A percentile compares a stretch with the other conserved stretches of the same genome.
Evolutionary conservation across 2,797 vertebrate species (phyloP).

Genomic region (Halcyon chelicuti): DNA sequence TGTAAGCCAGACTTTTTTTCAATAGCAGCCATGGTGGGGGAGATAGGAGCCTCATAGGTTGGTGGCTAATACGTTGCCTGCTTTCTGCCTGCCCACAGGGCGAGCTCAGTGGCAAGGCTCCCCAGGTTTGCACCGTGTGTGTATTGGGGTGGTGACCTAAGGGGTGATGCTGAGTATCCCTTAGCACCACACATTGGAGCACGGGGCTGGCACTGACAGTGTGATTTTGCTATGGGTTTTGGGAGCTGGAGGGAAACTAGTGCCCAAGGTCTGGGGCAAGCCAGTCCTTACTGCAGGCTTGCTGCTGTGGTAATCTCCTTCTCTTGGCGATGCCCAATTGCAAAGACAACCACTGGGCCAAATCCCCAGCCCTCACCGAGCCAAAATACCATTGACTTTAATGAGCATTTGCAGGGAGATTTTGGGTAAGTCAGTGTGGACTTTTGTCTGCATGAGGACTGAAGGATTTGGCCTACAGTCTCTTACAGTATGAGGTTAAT

Average conservation of each 20-base stretch:
- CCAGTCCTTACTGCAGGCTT: neutral
- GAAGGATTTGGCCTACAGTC: constrained; percentile 38
- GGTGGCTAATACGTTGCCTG: neutral
- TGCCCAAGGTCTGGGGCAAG: neutral
- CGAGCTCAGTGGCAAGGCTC: neutral
- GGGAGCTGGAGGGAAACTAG: neutral
- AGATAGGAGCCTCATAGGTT: neutral
- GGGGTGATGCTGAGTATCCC: neutral
- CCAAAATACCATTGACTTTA: constrained; percentile 42
- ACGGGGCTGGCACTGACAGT: fast-evolving
- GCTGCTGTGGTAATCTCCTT: neutral
- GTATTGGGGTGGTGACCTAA: neutral
- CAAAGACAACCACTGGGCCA: neutral
- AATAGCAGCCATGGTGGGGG: neutral
- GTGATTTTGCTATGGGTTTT: neutral
- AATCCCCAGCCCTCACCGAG: neutral
- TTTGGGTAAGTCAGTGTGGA: constrained; percentile 26
- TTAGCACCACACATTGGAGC: fast-evolving
- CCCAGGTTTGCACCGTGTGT: fast-evolving
- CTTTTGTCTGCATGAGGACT: constrained; percentile 21
- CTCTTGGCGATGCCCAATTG: neutral
- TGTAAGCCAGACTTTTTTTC: neutral
- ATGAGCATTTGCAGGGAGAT: constrained; percentile 43
- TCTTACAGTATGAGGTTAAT: constrained; percentile 57
- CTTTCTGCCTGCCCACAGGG: neutral